Conservation (phyloP, 2,113 vertebrate genomes). For the Notechis scutatus region DNA sequence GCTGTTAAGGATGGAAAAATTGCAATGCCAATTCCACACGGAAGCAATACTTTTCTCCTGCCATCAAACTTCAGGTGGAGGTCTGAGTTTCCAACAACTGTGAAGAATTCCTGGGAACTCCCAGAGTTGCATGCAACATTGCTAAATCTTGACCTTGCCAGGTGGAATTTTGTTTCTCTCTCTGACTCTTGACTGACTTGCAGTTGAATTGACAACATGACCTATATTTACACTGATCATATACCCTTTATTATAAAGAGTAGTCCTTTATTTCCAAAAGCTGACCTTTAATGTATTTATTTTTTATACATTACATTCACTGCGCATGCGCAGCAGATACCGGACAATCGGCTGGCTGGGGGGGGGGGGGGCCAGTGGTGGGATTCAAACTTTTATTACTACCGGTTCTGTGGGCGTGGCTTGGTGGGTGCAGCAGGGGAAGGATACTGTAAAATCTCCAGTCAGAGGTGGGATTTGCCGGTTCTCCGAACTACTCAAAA, state of each 20-base stretch:
- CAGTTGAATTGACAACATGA: not conserved
- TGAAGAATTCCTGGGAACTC: not conserved
- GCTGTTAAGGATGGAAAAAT: not conserved
- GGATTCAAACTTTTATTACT: no score
- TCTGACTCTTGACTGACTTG: not conserved
- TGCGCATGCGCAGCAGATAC: no score
- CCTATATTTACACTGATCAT: not conserved
- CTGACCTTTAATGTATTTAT: no score
- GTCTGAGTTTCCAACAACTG: not conserved
- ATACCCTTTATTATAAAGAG: not conserved
- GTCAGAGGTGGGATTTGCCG: no score
- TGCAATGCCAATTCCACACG: not conserved
- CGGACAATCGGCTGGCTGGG: no score
- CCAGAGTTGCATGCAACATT: not conserved
- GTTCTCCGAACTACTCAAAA: no score
- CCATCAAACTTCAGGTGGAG: not conserved
- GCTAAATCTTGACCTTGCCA: not conserved
- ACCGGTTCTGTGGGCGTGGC: no score
- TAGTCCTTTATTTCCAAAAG: not conserved
- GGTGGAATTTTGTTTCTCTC: not conserved
- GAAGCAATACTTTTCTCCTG: not conserved
- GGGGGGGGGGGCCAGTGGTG: no score
- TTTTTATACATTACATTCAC: no score
- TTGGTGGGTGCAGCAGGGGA: no score
- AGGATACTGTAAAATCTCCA: no score